A percentile compares a stretch with the other conserved stretches of the same genome.
phyloP scores from a whole-genome alignment of 2,113 vertebrate species.

The Lycaon pictus region DNA sequence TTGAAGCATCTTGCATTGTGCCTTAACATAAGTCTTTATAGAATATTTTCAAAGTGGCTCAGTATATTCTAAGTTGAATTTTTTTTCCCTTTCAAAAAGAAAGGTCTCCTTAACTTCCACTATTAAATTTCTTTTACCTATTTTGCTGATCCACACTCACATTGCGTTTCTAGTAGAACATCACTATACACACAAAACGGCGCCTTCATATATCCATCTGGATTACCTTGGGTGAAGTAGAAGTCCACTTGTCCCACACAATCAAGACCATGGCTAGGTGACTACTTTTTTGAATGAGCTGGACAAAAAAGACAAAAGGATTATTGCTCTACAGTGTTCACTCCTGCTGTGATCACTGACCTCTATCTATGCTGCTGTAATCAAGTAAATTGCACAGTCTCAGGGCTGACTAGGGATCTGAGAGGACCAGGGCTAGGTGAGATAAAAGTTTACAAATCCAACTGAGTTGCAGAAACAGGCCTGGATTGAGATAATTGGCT shows the following conservation, averaged over 20 bases:
- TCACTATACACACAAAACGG: not conserved
- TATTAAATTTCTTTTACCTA: not conserved
- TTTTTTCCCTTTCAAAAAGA: constrained; percentile 2
- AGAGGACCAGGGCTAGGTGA: not conserved
- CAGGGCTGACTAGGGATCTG: not conserved
- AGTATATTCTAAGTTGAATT: constrained; percentile 16
- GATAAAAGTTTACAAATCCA: not conserved
- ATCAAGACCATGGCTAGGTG: not conserved
- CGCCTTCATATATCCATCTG: not conserved
- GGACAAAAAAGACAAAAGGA: not conserved
- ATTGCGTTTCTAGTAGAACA: not conserved
- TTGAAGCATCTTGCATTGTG: not conserved
- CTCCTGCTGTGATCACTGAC: not conserved
- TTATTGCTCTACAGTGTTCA: not conserved
- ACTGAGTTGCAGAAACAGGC: not conserved
- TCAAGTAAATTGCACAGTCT: not conserved
- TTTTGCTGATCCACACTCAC: not conserved
- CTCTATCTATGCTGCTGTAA: not conserved
- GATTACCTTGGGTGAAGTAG: not conserved
- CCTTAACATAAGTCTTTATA: not conserved
- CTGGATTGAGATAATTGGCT: not conserved
- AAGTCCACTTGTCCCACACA: not conserved
- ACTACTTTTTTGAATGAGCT: not conserved
- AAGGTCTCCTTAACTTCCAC: not conserved
- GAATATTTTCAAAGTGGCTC: constrained; percentile 35